A percentile compares a stretch with the other conserved stretches of the same genome.
phyloP scores from a whole-genome alignment of 2,888 invertebrate species.

The Xylota segnis region DNA sequence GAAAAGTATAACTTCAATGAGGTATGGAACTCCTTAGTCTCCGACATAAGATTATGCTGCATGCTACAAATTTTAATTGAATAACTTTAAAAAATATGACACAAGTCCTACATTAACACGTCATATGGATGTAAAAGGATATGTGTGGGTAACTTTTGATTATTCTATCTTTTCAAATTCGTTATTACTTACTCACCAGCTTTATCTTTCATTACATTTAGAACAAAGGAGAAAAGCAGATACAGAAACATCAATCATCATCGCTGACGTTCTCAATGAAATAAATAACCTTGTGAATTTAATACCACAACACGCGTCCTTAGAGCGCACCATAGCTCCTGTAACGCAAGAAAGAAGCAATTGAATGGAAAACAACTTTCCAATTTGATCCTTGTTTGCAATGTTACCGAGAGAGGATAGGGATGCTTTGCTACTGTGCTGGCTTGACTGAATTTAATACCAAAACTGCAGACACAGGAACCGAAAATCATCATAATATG shows the following conservation, averaged over 20 bases:
- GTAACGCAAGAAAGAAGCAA: conserved; percentile 47
- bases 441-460: conserved; percentile 50
- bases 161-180: too few relatives aligned
- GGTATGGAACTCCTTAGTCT: too few relatives aligned
- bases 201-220: not conserved
- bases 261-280: not conserved
- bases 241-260: conserved; percentile 26
- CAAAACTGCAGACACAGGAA: conserved; percentile 46
- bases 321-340: conserved; percentile 13
- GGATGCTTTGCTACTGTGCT: not conserved
- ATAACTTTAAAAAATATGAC: too few relatives aligned
- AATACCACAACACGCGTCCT: conserved; percentile 31
- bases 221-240: not conserved
- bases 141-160: too few relatives aligned
- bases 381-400: conserved; percentile 58
- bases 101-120: too few relatives aligned
- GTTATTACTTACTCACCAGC: too few relatives aligned
- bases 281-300: conserved; percentile 16
- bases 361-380: conserved; percentile 66
- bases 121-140: too few relatives aligned
- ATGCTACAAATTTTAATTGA: too few relatives aligned
- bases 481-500: conserved; percentile 55
- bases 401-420: conserved; percentile 3
- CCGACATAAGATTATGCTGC: too few relatives aligned
- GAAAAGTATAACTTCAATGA: too few relatives aligned